A percentile compares a stretch with the other conserved stretches of the same genome.
Evolutionary conservation across 2,888 invertebrate species (phyloP).

Genomic region (Drosophila nr. medialis): DNA sequence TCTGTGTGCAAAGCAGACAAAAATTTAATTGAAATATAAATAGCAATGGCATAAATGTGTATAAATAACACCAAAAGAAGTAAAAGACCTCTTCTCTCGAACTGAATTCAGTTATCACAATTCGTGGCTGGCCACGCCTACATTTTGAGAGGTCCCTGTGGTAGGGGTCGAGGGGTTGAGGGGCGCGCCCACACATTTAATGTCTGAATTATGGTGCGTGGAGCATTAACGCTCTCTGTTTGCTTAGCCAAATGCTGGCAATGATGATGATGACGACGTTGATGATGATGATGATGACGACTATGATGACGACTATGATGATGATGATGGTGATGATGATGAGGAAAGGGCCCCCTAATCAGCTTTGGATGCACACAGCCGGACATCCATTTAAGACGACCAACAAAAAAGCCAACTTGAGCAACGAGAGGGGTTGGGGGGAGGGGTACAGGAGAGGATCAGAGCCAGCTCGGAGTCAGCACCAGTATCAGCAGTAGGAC

Average conservation of each 20-base stretch:
- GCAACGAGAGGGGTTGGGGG: background rate
- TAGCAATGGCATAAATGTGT: background rate
- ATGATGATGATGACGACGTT: slow-evolving; percentile 3
- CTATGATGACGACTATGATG: background rate
- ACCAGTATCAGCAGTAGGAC: slow-evolving; percentile 11
- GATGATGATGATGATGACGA: slow-evolving; percentile 5
- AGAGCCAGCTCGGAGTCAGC: slow-evolving; percentile 1
- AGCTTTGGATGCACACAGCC: slow-evolving; percentile 36
- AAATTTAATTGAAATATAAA: slow-evolving; percentile 25
- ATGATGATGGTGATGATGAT: background rate
- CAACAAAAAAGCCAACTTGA: slow-evolving; percentile 8
- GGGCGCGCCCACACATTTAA: slow-evolving; percentile 50
- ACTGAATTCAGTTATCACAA: background rate
- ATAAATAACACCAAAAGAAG: slow-evolving; percentile 2
- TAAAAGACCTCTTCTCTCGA: background rate
- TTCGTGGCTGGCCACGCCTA: slow-evolving; percentile 27
- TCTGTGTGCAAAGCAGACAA: background rate
- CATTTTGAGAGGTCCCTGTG: background rate
- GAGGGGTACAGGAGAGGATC: background rate
- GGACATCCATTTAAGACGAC: slow-evolving; percentile 63
- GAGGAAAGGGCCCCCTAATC: background rate
- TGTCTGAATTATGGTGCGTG: slow-evolving; percentile 71
- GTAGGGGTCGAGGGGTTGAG: slow-evolving; percentile 15
- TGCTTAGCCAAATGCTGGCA: slow-evolving; percentile 42
- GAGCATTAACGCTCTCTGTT: slow-evolving; percentile 48